Conservation (phyloP, 2,113 vertebrate genomes). For the Chaenocephalus aceratus region DNA sequence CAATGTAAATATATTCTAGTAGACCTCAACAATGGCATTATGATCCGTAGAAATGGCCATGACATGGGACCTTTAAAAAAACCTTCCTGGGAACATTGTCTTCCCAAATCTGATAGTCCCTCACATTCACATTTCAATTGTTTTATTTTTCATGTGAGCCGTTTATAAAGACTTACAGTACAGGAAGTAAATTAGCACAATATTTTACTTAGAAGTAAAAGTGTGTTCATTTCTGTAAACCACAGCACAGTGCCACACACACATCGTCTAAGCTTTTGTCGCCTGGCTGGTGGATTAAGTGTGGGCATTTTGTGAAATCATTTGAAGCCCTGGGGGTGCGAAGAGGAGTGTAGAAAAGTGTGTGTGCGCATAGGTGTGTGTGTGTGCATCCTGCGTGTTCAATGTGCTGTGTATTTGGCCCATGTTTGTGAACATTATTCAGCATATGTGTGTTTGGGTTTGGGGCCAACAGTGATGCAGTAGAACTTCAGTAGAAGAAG, state of each 20-base stretch:
- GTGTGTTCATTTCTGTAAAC: not conserved
- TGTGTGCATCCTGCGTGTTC: not conserved
- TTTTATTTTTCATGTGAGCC: not conserved
- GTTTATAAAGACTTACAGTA: not conserved
- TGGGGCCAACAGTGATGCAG: not conserved
- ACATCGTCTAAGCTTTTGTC: conserved; percentile 40
- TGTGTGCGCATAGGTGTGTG: not conserved
- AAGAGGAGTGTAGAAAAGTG: conserved; percentile 11
- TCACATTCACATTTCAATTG: not conserved
- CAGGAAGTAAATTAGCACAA: not conserved
- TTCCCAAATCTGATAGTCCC: not conserved
- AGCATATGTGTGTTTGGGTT: conserved; percentile 24
- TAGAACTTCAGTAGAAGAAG: conserved; percentile 5
- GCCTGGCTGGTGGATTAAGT: conserved; percentile 59
- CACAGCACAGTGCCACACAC: not conserved
- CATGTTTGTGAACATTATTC: conserved; percentile 11
- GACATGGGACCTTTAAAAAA: not conserved
- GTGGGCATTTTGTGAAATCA: conserved; percentile 62
- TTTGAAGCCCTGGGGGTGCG: conserved; percentile 51
- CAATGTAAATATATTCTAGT: too few species aligned
- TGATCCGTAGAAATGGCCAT: too few species aligned
- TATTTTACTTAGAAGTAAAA: not conserved
- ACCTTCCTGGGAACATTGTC: not conserved
- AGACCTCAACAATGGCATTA: too few species aligned
- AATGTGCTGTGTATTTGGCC: conserved; percentile 23